phyloP scores from a whole-genome alignment of 2,888 invertebrate species.

The Plagodis dolabraria region DNA sequence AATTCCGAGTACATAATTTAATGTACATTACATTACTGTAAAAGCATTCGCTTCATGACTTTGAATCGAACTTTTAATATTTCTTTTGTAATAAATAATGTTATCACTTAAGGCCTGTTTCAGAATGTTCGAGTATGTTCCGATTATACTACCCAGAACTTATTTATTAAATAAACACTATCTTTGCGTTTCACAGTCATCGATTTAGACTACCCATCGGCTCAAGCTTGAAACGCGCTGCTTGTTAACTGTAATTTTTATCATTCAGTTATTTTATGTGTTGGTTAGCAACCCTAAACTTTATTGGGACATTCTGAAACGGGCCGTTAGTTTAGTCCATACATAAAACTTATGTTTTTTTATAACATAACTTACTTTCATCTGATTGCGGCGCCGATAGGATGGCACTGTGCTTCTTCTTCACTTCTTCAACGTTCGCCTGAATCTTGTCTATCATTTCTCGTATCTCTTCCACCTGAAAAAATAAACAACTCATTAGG shows the following conservation, averaged over 20 bases:
- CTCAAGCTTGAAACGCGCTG: no score
- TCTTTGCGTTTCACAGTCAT: no score
- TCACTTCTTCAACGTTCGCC: conserved; percentile 99
- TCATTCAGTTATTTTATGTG: no score
- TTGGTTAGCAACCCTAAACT: no score
- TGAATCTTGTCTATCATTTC: conserved; percentile 99
- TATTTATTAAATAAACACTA: no score
- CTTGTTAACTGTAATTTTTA: no score
- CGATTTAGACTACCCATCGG: no score
- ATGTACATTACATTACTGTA: conserved; percentile 15
- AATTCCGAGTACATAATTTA: conserved; percentile 16
- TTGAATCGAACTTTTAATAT: conserved; percentile 1
- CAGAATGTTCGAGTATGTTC: no score
- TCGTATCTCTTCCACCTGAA: conserved; percentile 98
- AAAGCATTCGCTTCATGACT: conserved; percentile 3
- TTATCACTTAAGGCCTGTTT: no score
- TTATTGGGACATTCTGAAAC: no score
- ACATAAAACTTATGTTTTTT: conserved; percentile 2
- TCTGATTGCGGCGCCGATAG: conserved; percentile 99
- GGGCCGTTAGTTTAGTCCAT: no score
- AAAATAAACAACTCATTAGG: conserved; percentile 39
- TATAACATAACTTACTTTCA: conserved; percentile 91
- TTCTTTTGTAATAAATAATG: not conserved
- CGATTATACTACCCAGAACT: no score
- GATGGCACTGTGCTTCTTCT: conserved; percentile 99